Evolutionary conservation across 2,888 invertebrate genomes (phyloP).

Genomic region (Macaria liturata): DNA sequence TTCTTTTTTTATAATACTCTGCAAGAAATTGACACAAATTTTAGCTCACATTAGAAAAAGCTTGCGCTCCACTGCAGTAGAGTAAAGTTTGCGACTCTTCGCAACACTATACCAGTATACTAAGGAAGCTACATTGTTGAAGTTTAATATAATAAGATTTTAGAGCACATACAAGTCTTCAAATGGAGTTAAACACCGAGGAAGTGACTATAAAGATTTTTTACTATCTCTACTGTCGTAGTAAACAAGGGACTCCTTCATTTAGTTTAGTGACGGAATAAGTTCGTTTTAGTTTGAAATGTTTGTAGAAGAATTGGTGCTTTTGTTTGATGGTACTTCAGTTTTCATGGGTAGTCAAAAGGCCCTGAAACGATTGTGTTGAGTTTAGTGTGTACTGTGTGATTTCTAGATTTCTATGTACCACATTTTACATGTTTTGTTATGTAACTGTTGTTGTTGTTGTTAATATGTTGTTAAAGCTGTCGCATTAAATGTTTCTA

Average conservation of each 20-base stretch:
- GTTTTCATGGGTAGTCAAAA: too few relatives aligned
- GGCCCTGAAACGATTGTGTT: too few relatives aligned
- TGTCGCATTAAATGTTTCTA: too few relatives aligned
- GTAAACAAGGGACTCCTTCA: slow-evolving; percentile 10
- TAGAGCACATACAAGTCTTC: slow-evolving; percentile 19
- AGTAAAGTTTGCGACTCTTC: slow-evolving; percentile 29
- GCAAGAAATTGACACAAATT: too few relatives aligned
- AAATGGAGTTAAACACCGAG: slow-evolving; percentile 22
- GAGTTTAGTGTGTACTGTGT: too few relatives aligned
- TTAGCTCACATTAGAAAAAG: too few relatives aligned
- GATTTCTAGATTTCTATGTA: too few relatives aligned
- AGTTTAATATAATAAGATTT: slow-evolving; percentile 27
- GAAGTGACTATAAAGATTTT: slow-evolving; percentile 23
- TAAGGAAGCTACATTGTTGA: slow-evolving; percentile 23
- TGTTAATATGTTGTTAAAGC: too few relatives aligned
- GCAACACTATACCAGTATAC: slow-evolving; percentile 22
- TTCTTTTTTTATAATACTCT: too few relatives aligned
- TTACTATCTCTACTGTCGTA: slow-evolving; percentile 2
- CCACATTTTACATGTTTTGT: too few relatives aligned
- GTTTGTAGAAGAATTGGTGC: neutral
- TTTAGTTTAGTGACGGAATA: slow-evolving; percentile 8
- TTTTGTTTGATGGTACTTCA: neutral
- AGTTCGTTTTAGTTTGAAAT: slow-evolving; percentile 6
- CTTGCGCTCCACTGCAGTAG: slow-evolving; percentile 1
- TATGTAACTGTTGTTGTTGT: too few relatives aligned